A percentile compares a stretch with the other conserved stretches of the same genome.
Evolutionary conservation across 2,888 invertebrate genomes (phyloP).

Genomic region (Deroplatys truncata): DNA sequence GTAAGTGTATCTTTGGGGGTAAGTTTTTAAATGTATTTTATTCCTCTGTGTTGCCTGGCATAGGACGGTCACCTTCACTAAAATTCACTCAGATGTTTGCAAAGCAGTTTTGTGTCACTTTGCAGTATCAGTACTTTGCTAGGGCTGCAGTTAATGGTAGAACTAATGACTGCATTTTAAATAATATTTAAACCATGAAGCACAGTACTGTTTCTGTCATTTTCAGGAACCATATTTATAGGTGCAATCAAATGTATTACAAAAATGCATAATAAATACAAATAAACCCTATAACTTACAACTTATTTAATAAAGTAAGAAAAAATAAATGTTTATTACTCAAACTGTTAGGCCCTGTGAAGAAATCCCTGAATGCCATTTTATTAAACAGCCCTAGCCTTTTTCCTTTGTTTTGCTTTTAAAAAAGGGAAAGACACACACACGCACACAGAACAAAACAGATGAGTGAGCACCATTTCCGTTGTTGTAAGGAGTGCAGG

Average conservation of each 20-base stretch:
- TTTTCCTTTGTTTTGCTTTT: not conserved
- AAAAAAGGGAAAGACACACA: not conserved
- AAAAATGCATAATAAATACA: too few relatives aligned
- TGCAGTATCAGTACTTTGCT: not conserved
- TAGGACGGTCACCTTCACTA: slow-evolving; percentile 12
- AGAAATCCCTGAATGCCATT: not conserved
- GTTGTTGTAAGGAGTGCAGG: slow-evolving; percentile 2
- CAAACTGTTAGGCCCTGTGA: not conserved
- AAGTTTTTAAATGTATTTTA: not conserved
- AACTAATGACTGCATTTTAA: not conserved
- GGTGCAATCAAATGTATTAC: too few relatives aligned
- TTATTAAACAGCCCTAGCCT: slow-evolving; percentile 7
- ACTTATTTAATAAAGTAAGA: not conserved
- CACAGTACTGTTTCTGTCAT: not conserved
- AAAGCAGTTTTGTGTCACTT: not conserved
- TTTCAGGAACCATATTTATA: not conserved
- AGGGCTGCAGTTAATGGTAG: not conserved
- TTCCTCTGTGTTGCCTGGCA: not conserved
- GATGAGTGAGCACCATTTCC: slow-evolving; percentile 13
- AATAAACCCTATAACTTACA: too few relatives aligned
- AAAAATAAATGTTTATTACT: not conserved
- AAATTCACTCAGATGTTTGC: not conserved
- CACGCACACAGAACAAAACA: not conserved
- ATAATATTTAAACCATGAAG: not conserved
- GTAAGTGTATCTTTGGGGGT: not conserved